phyloP scores from a whole-genome alignment of 2,888 invertebrate species.

The Cantharis lateralis region DNA sequence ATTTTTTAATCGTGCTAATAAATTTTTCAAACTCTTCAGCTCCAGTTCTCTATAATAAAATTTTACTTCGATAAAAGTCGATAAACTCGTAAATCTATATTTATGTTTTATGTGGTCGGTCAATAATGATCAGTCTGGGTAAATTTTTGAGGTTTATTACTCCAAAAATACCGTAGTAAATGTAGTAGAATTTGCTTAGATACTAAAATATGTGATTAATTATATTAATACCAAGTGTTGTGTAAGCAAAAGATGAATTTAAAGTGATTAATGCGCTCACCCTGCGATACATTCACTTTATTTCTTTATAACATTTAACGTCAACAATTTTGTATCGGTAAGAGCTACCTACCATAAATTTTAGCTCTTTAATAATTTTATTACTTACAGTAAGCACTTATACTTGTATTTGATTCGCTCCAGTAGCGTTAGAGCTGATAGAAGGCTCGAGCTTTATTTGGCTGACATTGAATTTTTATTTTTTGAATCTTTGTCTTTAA shows the following conservation, averaged over 20 bases:
- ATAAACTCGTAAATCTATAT: neutral
- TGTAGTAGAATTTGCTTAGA: neutral
- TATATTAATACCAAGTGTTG: neutral
- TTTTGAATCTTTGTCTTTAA: neutral
- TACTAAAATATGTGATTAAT: neutral
- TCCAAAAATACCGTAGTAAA: neutral
- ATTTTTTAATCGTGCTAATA: neutral
- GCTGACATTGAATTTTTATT: neutral
- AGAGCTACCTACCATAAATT: neutral
- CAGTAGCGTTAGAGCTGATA: neutral
- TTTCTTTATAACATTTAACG: neutral
- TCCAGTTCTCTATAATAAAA: neutral
- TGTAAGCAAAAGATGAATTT: neutral
- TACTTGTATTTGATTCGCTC: neutral
- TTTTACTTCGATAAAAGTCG: neutral
- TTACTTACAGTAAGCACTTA: neutral
- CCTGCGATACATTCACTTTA: neutral
- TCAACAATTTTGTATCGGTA: neutral
- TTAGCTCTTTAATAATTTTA: neutral
- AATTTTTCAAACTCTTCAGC: neutral
- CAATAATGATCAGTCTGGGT: neutral
- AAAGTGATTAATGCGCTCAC: neutral
- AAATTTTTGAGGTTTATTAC: neutral
- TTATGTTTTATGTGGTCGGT: neutral
- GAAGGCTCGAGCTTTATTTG: neutral